Evolutionary conservation across 2,113 vertebrate genomes (phyloP), one percentile per base, ranked within the genome.

Genomic region (Eolophus roseicapilla): DNA sequence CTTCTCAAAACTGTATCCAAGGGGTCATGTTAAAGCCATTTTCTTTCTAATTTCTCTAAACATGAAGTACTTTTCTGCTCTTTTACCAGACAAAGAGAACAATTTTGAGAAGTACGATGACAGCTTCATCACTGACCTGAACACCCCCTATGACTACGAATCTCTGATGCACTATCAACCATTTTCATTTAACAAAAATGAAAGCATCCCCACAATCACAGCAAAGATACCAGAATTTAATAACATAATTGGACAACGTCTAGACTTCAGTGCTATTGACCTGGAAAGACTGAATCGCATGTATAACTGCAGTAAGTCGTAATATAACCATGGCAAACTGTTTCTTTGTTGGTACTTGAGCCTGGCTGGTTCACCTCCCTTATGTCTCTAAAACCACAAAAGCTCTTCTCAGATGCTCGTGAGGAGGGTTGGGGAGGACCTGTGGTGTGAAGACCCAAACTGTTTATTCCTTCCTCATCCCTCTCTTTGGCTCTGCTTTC

Each of bases 121-220:
- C 19, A 85, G 43, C 57, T 97, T 33, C 76, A 98, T 99, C 97
- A 99, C 98, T 9, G 99, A 99, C 86, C 98, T 99, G 95, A 99
- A 99, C 96, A 99, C 99, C 0, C 97, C 99, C 2, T 99, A 99
- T 19, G 99, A 99, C 96, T 99, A 99, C 0, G 99, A 99, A 89
- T 99, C 99, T 10, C 0, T 99, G 90, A 99, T 99, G 99, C 99
- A 99, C 87, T 99, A 99, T 27, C 70, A 63, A 6, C 99, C 99
- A 3, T 94, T 98, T 73, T 99, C 99, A 33, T 99, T 99, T 95
- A 99, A 99, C 95, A 99, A 98, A 97, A 98, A 99, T 19, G 68
- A 35, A 4, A 97, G 67, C n/a, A 29, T 97, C 33, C 99, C 99
- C 19, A 99, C 99, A 31, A 98, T 99, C 95, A 99, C 98, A 9